A percentile compares a stretch with the other conserved stretches of the same genome.
Evolutionary conservation across 2,113 vertebrate species (phyloP).

Genomic region (Sitta europaea): DNA sequence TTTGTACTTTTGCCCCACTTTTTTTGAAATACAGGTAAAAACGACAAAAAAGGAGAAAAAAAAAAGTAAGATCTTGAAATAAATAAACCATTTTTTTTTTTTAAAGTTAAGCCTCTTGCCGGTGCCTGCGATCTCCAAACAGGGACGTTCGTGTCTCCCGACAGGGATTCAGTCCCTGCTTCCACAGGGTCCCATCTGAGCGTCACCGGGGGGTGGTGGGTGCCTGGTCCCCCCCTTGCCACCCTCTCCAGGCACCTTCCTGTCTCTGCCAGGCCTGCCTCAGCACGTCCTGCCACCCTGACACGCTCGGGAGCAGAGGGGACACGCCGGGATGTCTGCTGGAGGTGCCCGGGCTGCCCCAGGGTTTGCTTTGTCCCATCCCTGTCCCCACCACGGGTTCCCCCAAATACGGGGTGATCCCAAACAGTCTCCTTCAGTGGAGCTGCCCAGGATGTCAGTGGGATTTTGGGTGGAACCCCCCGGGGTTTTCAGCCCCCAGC

Average conservation of each 20-base stretch:
- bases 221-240: neutral
- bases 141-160: rapidly evolving
- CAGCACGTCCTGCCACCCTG: neutral
- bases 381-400: neutral
- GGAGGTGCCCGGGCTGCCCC: neutral
- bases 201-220: rapidly evolving
- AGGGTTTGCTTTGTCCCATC: neutral
- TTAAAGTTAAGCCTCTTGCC: conserved; percentile 50
- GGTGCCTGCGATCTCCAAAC: neutral
- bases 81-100: conserved; percentile 82
- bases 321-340: rapidly evolving
- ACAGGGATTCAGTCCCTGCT: neutral
- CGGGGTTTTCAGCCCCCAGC: neutral
- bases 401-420: neutral
- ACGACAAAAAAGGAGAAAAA: conserved; percentile 52
- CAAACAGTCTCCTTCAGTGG: rapidly evolving
- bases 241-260: neutral
- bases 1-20: conserved; percentile 88
- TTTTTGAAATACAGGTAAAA: conserved; percentile 86
- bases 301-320: rapidly evolving
- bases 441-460: neutral
- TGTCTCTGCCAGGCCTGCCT: neutral
- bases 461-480: rapidly evolving
- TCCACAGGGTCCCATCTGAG: neutral
- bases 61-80: conserved; percentile 85